phyloP scores from a whole-genome alignment of 2,113 vertebrate species.

The rabbit (Oryctolagus cuniculus) region mOryCun1.1 NC_091435.1:43399501-43400000 shows the following conservation, averaged over 20 bases:
- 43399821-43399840: conserved; percentile 8
- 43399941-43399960: not conserved
- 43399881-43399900: not conserved
- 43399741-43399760: conserved; percentile 54
- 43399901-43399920: not conserved
- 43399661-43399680: conserved; percentile 26
- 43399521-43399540: conserved; percentile 60
- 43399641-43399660: conserved; percentile 70
- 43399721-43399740: conserved; percentile 51
- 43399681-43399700: conserved; percentile 32
- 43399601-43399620: conserved; percentile 40
- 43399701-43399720: conserved; percentile 66
- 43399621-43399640: conserved; percentile 54
- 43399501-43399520: conserved; percentile 38
- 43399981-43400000: not conserved
- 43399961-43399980: not conserved
- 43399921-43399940: not conserved
- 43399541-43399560: not conserved
- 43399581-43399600: conserved; percentile 29
- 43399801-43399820: not conserved
- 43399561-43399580: not conserved
- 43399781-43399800: conserved; percentile 33
- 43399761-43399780: conserved; percentile 53
- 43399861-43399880: conserved; percentile 30
- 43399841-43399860: not conserved